These are phyloP conservation scores for Odocoileus hemionus DNA, from an alignment of 2,113 vertebrate species.

Conservation along the genomic window DNA sequence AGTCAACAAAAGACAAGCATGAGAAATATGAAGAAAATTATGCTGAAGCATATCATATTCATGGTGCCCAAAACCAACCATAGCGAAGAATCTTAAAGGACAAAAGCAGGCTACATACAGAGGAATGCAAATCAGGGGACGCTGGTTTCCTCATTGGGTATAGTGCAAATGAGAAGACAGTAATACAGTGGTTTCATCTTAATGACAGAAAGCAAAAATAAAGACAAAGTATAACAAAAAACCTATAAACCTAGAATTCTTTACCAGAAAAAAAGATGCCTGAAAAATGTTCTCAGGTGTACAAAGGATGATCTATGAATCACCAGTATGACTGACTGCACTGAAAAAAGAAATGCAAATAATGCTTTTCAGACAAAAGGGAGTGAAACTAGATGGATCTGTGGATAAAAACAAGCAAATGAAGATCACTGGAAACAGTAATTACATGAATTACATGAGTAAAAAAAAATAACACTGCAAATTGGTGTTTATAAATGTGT, in stretches of 20 bases:
- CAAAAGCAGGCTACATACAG: fast-evolving
- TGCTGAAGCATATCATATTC: fast-evolving
- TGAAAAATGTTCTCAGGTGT: not conserved
- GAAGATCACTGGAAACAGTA: not conserved
- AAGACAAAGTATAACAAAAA: not conserved
- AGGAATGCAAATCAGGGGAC: not conserved
- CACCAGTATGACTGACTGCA: fast-evolving
- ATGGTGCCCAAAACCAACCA: not conserved
- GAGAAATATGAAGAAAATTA: not conserved
- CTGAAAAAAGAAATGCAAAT: not conserved
- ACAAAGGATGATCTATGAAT: not conserved
- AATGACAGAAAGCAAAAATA: not conserved
- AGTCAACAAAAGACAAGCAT: not conserved
- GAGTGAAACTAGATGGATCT: not conserved
- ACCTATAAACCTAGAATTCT: not conserved
- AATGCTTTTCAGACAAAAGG: not conserved
- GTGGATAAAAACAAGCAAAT: not conserved
- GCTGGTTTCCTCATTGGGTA: not conserved
- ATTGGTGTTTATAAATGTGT: not conserved
- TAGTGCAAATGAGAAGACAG: not conserved
- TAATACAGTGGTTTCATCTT: not conserved
- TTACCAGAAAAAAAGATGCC: not conserved
- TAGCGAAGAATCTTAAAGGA: not conserved
- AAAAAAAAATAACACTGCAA: not conserved
- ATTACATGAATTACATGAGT: not conserved